A percentile compares a stretch with the other conserved stretches of the same genome.
Conservation (phyloP, 2,797 vertebrate genomes). For the Delichon dasypus region DNA sequence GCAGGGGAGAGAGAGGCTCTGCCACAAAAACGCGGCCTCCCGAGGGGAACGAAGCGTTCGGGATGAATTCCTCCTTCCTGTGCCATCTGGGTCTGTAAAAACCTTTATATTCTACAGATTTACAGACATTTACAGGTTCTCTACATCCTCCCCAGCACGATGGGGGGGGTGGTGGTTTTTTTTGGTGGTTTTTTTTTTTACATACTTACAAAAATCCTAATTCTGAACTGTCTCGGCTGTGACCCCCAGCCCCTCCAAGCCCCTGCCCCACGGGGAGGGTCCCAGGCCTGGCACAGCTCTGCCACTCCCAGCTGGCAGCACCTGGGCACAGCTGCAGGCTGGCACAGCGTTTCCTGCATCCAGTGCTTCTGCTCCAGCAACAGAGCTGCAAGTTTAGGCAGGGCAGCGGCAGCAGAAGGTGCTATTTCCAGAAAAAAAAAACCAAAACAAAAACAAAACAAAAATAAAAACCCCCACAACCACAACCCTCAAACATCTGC, state of each 20-base stretch:
- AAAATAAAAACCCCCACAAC: background rate
- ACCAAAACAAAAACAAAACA: no score
- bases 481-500: background rate
- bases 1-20: background rate
- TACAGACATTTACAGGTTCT: slow-evolving; percentile 35
- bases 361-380: background rate
- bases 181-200: background rate
- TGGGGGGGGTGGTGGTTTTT: background rate
- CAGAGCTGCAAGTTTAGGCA: background rate
- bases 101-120: slow-evolving; percentile 60
- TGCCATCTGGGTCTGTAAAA: slow-evolving; percentile 51
- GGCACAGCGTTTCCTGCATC: background rate
- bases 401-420: background rate
- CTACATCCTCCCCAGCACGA: background rate
- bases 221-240: background rate
- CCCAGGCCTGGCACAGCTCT: rapidly evolving
- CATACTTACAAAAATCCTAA: background rate
- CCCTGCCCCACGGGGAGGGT: background rate
- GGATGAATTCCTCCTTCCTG: background rate
- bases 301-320: background rate
- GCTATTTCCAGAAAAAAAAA: background rate
- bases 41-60: background rate
- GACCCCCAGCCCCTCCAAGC: background rate
- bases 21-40: background rate
- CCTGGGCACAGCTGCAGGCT: background rate